Evolutionary conservation across 1,140 invertebrate genomes (phyloP).

Genomic region (Theocolax elegans): DNA sequence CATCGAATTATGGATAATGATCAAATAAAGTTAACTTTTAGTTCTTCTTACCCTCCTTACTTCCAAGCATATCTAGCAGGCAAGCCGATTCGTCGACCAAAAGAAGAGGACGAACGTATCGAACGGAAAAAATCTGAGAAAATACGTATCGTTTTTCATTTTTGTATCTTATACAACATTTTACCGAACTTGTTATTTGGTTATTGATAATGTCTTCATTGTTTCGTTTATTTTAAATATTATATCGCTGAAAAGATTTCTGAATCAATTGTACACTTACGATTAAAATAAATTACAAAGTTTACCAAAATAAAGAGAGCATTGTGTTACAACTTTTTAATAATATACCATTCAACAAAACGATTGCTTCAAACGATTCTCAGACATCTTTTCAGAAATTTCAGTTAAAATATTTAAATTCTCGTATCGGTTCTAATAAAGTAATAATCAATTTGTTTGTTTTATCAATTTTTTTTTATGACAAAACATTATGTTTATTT

Average conservation of each 20-base stretch:
- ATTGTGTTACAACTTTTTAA: no score
- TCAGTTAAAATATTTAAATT: background rate
- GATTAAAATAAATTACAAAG: no score
- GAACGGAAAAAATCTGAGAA: constrained; percentile 8
- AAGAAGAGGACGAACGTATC: background rate
- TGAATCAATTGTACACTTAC: no score
- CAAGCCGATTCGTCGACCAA: background rate
- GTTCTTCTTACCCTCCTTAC: background rate
- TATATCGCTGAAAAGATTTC: background rate
- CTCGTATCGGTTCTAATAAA: background rate
- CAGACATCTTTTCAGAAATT: no score
- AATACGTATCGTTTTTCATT: constrained; percentile 28
- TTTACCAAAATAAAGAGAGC: no score
- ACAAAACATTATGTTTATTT: background rate
- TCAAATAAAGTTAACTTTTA: constrained; percentile 33
- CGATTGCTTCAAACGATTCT: no score
- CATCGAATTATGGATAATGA: constrained; percentile 26
- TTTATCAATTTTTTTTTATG: background rate
- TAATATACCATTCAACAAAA: no score
- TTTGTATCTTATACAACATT: background rate
- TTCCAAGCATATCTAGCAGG: background rate
- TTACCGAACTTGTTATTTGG: background rate
- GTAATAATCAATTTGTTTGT: no score
- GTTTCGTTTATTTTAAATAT: background rate
- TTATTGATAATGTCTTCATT: background rate